A percentile compares a stretch with the other conserved stretches of the same genome.
Evolutionary conservation across 2,797 vertebrate genomes (phyloP).

Genomic region (Miichthys miiuy): DNA sequence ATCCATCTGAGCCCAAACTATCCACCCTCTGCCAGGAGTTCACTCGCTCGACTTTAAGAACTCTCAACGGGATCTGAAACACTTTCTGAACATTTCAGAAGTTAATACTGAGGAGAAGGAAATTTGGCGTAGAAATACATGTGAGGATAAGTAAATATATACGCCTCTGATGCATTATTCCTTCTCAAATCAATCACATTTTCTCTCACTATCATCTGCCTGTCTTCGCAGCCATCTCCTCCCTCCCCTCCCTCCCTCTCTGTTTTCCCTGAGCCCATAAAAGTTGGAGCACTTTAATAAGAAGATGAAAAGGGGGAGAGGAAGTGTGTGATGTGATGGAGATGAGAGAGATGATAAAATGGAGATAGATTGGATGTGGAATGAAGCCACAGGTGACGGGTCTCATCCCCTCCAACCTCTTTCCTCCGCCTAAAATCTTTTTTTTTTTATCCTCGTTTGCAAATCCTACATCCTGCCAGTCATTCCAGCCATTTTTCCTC

Average conservation of each 20-base stretch:
- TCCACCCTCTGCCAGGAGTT: conserved; percentile 35
- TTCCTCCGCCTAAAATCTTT: conserved; percentile 13
- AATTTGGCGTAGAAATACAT: conserved; percentile 25
- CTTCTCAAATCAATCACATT: conserved; percentile 61
- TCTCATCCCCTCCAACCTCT: conserved; percentile 59
- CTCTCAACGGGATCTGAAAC: conserved; percentile 29
- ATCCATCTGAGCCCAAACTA: conserved; percentile 52
- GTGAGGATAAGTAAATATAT: conserved; percentile 62
- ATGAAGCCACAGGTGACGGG: conserved; percentile 75
- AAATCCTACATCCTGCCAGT: conserved; percentile 47
- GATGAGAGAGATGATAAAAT: conserved; percentile 77
- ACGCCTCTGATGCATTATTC: conserved; percentile 64
- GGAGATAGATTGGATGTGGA: conserved; percentile 63
- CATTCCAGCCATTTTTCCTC: conserved; percentile 44
- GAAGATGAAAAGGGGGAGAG: conserved; percentile 67
- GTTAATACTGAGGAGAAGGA: conserved; percentile 35
- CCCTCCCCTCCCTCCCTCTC: conserved; percentile 19
- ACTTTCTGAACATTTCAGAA: conserved; percentile 52
- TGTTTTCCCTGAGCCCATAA: conserved; percentile 64
- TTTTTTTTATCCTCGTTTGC: conserved; percentile 24
- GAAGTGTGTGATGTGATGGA: conserved; percentile 68
- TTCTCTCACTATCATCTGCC: conserved; percentile 30
- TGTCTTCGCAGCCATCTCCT: conserved; percentile 32
- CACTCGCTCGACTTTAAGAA: conserved; percentile 39
- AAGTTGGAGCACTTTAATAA: conserved; percentile 74